phyloP scores from a whole-genome alignment of 2,888 invertebrate species.

The Steinernema hermaphroditum region DNA sequence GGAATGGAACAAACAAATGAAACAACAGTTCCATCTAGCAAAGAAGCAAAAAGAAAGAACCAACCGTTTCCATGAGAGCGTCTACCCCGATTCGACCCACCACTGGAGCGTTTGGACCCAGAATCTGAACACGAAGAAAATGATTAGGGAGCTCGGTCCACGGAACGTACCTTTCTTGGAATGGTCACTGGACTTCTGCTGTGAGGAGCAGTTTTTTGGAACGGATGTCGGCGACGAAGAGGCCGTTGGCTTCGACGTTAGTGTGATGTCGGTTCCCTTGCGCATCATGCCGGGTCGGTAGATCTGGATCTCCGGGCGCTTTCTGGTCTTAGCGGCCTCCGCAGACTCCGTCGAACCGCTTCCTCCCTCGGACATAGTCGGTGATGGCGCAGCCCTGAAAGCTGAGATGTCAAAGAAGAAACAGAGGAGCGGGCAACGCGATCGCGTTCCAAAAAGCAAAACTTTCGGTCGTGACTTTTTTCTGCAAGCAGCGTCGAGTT shows the following conservation, averaged over 20 bases:
- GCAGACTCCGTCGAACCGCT: conserved; percentile 1
- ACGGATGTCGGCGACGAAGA: not conserved
- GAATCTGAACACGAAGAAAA: not conserved
- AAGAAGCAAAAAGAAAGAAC: not conserved
- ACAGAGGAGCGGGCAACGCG: not conserved
- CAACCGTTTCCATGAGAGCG: not conserved
- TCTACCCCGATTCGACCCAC: not conserved
- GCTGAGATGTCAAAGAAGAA: not conserved
- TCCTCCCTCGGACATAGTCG: conserved; percentile 10
- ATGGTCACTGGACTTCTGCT: not conserved
- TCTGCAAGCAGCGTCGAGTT: not conserved
- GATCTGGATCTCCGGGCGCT: conserved; percentile 34
- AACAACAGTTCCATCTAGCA: no score
- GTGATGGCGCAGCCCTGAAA: not conserved
- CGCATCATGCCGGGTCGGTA: conserved; percentile 39
- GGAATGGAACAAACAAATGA: no score
- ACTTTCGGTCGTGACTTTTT: no score
- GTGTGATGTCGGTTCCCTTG: conserved; percentile 37
- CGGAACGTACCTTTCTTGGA: not conserved
- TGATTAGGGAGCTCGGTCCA: not conserved
- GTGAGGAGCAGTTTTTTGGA: not conserved
- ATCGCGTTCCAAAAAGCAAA: no score
- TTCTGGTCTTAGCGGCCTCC: not conserved
- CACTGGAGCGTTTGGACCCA: not conserved
- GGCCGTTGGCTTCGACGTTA: conserved; percentile 11